Evolutionary conservation across 2,113 vertebrate genomes (phyloP).

Genomic region (Myiopsitta monachus): DNA sequence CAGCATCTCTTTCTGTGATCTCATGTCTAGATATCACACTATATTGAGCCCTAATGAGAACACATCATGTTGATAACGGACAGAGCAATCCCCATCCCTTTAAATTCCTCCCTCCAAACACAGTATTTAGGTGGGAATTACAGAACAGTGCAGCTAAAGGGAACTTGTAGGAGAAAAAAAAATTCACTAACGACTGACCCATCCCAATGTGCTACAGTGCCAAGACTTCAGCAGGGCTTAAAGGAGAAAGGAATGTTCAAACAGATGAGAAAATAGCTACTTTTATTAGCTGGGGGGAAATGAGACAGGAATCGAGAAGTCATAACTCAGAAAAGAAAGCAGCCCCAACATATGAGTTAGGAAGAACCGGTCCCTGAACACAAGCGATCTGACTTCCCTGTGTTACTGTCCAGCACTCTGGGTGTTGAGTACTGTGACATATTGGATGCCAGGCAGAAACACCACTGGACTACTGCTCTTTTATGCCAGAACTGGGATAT

Average conservation of each 20-base stretch:
- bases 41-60: not conserved
- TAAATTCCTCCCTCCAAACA: not conserved
- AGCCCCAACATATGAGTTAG: accelerated
- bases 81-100: not conserved
- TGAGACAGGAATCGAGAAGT: not conserved
- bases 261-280: not conserved
- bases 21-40: not conserved
- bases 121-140: not conserved
- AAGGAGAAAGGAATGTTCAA: not conserved
- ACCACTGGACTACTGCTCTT: not conserved
- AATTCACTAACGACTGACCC: not conserved
- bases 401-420: not conserved
- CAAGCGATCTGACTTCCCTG: not conserved
- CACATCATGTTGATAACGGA: not conserved
- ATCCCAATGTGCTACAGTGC: not conserved
- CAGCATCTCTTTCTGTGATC: constrained; percentile 25
- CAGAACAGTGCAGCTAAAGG: not conserved
- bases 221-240: not conserved
- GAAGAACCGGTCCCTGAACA: not conserved
- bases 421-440: not conserved
- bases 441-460: not conserved
- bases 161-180: not conserved
- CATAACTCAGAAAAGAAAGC: not conserved
- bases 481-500: not conserved
- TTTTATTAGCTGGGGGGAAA: not conserved